A percentile compares a stretch with the other conserved stretches of the same genome.
phyloP scores from a whole-genome alignment of 2,888 invertebrate species.

The Drosophila macrospina region DNA sequence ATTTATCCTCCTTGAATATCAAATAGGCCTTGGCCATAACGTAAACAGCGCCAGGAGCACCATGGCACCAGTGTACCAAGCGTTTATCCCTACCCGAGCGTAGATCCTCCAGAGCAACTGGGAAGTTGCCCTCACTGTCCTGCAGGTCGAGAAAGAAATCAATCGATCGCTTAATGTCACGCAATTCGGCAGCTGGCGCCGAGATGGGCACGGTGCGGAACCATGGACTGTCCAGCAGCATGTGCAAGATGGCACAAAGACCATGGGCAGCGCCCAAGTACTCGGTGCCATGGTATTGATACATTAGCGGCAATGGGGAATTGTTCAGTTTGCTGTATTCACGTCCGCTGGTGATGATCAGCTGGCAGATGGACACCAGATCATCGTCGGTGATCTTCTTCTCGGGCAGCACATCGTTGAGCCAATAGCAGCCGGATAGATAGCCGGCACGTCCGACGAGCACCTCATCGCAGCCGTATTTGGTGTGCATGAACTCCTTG shows the following conservation, averaged over 20 bases:
- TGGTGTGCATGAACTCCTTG: conserved; percentile 87
- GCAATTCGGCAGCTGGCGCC: conserved; percentile 80
- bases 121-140: conserved; percentile 90
- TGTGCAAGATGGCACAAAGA: conserved; percentile 88
- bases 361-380: conserved; percentile 89
- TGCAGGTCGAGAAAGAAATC: conserved; percentile 88
- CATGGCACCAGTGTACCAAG: conserved; percentile 96
- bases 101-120: conserved; percentile 90
- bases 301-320: conserved; percentile 91
- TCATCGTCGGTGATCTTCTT: conserved; percentile 85
- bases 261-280: conserved; percentile 89
- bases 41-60: conserved; percentile 93
- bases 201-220: conserved; percentile 77
- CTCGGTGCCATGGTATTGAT: conserved; percentile 86
- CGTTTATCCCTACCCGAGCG: conserved; percentile 87
- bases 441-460: conserved; percentile 95
- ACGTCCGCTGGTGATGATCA: conserved; percentile 90
- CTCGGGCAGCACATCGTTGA: conserved; percentile 85
- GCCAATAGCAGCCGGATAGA: conserved; percentile 91
- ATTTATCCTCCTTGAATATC: conserved; percentile 90
- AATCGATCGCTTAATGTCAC: conserved; percentile 88
- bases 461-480: conserved; percentile 92
- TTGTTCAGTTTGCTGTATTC: conserved; percentile 88
- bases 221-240: conserved; percentile 87
- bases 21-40: conserved; percentile 92